Conservation (phyloP, 2,797 vertebrate genomes). For the Poecilia wingei region DNA sequence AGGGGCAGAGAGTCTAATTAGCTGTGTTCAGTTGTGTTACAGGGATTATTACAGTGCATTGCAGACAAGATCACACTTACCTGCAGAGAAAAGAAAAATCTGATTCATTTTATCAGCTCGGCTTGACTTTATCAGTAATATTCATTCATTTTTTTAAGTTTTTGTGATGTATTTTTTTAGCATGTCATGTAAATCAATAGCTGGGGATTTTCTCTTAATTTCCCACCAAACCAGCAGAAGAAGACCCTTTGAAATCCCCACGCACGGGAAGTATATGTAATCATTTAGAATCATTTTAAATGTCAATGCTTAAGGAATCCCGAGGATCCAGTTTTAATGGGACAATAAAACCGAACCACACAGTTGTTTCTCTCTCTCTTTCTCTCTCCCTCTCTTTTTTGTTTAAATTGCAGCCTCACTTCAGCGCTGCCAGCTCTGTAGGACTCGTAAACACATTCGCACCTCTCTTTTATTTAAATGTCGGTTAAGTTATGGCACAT, state of each 20-base stretch:
- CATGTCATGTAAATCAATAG: slow-evolving; percentile 24
- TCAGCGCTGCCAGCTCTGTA: slow-evolving; percentile 69
- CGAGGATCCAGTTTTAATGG: slow-evolving; percentile 75
- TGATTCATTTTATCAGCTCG: neutral
- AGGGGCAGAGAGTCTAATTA: slow-evolving; percentile 54
- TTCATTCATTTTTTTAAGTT: neutral
- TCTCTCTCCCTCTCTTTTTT: neutral
- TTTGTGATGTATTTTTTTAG: neutral
- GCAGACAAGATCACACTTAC: slow-evolving; percentile 45
- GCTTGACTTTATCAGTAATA: neutral
- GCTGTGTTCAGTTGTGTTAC: slow-evolving; percentile 53
- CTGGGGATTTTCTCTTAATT: slow-evolving; percentile 43
- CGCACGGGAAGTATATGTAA: slow-evolving; percentile 64
- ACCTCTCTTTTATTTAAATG: slow-evolving; percentile 84
- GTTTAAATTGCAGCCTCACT: slow-evolving; percentile 62
- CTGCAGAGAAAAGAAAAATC: neutral
- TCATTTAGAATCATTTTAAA: slow-evolving; percentile 72
- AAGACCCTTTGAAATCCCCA: slow-evolving; percentile 54
- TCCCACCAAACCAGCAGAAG: slow-evolving; percentile 39
- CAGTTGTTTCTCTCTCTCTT: slow-evolving; percentile 21
- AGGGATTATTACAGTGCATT: slow-evolving; percentile 55
- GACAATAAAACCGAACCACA: slow-evolving; percentile 78
- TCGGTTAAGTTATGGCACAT: slow-evolving; percentile 79
- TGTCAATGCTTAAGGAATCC: slow-evolving; percentile 71
- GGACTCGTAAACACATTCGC: slow-evolving; percentile 81